Evolutionary conservation across 2,888 invertebrate species (phyloP), one percentile per base, ranked within the genome.

Genomic region (Ochropleura leucogaster): DNA sequence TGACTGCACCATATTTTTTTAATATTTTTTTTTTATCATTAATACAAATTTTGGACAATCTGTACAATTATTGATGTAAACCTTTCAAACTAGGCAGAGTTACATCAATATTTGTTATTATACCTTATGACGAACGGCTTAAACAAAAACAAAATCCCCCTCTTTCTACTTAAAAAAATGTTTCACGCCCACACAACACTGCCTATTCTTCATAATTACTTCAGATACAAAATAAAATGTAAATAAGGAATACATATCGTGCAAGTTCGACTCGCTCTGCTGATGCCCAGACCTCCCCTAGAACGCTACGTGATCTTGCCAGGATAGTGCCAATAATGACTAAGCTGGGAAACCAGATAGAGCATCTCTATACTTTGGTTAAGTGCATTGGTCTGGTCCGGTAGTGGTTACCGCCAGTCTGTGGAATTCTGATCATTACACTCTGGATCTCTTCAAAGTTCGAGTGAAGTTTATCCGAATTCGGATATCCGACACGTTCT

Each of bases 311-410:
- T 79, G 74, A 79, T 79, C 79, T 60, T 74, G 14, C 47, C n/a
- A 68, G 70, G 84, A 81, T 79, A 83, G 70, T 59, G n/a, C 60
- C 40, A 66, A 55, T 82, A 81, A 79, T 74, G 64, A 81, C 60
- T 12, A 65, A 55, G 63, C 44, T 70, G 55, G 60, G 30, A 60
- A 55, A 51, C 44, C 6, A 65, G 68, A 76, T 81, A 65, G 18
- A 18, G 49, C 16, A 81, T 68, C 57, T 75, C 53, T 40, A 30
- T 20, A 46, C 20, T 51, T 46, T 44, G 5, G 20, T 6, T 57
- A 57, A 57, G 30, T 8, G 47, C 18, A n/a, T 49, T 30, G 30
- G 30, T 30, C 30, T 30, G 30, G 30, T 30, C 30, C 30, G 30
- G 30, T 30, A 30, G 30, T 30, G 30, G 30, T 30, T 30, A 30